Evolutionary conservation across 2,797 vertebrate species (phyloP).

Genomic region (Aphelocoma californica): DNA sequence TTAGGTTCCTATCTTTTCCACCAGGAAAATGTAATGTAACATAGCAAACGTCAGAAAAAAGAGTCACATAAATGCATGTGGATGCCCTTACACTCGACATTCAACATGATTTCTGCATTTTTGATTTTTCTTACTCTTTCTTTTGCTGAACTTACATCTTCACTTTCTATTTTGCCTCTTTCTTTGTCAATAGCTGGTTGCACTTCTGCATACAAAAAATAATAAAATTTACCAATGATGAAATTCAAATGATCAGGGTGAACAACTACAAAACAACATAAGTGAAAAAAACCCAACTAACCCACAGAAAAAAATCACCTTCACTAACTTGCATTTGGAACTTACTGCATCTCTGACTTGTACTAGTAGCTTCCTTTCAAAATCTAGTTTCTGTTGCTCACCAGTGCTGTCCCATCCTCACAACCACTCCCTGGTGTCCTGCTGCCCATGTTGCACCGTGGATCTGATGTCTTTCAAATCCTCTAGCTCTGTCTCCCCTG

Average conservation of each 20-base stretch:
- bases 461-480: not conserved
- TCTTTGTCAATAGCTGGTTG: not conserved
- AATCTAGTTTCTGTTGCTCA: not conserved
- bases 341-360: not conserved
- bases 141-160: not conserved
- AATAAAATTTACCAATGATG: not conserved
- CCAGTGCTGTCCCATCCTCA: not conserved
- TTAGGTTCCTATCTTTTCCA: not conserved
- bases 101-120: not conserved
- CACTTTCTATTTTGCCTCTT: not conserved
- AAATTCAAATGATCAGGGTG: not conserved
- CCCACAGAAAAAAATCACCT: not conserved
- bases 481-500: not conserved
- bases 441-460: not conserved
- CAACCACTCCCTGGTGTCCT: not conserved
- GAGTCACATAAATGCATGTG: not conserved
- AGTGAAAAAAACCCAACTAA: fast-evolving
- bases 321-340: not conserved
- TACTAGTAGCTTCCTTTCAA: not conserved
- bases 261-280: not conserved
- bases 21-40: not conserved
- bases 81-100: not conserved
- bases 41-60: not conserved
- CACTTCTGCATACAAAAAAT: not conserved
- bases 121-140: not conserved